Percentiles rank a stretch among this genome's conserved stretches.
Conservation (phyloP, 2,797 vertebrate species). For the Adelosebastes latens region DNA sequence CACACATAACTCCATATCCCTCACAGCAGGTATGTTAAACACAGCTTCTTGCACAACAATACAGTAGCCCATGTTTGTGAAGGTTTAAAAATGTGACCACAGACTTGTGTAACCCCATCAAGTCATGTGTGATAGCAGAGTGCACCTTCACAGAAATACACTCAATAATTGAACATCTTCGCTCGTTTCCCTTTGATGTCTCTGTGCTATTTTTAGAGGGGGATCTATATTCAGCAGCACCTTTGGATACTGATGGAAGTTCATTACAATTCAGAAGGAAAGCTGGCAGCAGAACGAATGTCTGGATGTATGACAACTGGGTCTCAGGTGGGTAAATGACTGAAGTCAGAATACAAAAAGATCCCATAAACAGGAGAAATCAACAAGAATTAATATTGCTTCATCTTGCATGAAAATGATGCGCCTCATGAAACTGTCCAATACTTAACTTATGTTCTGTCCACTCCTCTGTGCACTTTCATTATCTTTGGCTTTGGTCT, state of each 20-base stretch:
- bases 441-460: not conserved
- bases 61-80: not conserved
- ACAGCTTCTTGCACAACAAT: not conserved
- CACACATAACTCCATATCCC: constrained; percentile 78
- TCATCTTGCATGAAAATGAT: not conserved
- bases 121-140: not conserved
- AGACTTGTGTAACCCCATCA: constrained; percentile 22
- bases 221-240: constrained; percentile 81
- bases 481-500: not conserved
- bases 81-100: constrained; percentile 2
- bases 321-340: constrained; percentile 72
- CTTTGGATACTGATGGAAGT: constrained; percentile 73
- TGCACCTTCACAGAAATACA: not conserved
- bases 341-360: not conserved
- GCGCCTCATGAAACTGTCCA: not conserved
- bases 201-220: constrained; percentile 67
- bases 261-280: constrained; percentile 81
- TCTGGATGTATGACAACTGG: constrained; percentile 84
- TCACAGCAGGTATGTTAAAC: constrained; percentile 76
- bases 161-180: constrained; percentile 32
- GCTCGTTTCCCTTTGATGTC: not conserved
- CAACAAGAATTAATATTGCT: not conserved
- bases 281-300: constrained; percentile 62
- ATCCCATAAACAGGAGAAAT: not conserved
- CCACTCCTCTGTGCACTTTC: not conserved